Conservation (phyloP, 1,140 invertebrate genomes). For the Riptortus pedestris region DNA sequence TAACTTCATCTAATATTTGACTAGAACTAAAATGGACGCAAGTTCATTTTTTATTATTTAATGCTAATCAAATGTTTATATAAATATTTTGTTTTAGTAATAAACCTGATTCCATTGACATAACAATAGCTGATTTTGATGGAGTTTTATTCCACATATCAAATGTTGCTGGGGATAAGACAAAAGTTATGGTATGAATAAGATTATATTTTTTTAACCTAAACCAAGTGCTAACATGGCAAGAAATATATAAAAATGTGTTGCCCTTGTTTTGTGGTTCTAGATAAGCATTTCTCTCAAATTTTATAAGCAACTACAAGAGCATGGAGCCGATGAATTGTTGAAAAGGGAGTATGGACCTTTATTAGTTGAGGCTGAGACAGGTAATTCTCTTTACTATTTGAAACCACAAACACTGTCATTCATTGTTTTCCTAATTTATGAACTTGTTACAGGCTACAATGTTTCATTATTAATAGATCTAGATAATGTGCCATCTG, state of each 20-base stretch:
- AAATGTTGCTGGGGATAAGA: conserved; percentile 90
- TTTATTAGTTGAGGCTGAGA: conserved; percentile 69
- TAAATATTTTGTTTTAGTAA: conserved; percentile 50
- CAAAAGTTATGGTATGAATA: conserved; percentile 87
- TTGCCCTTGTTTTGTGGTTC: conserved; percentile 37
- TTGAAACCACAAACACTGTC: no score
- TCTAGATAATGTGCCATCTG: conserved; percentile 79
- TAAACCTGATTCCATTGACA: conserved; percentile 90
- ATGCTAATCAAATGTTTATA: no score
- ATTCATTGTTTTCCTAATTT: background rate
- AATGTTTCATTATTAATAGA: conserved; percentile 91
- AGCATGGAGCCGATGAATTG: conserved; percentile 94
- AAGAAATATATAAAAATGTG: no score
- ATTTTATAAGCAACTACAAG: conserved; percentile 96
- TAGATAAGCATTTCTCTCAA: conserved; percentile 96
- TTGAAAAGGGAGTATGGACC: conserved; percentile 84
- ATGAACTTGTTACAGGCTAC: conserved; percentile 52
- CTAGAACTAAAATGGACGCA: no score
- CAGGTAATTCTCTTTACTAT: conserved; percentile 48
- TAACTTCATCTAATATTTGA: no score
- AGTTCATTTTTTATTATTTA: no score
- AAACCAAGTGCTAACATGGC: background rate
- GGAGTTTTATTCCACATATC: conserved; percentile 97
- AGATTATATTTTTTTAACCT: background rate
- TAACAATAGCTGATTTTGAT: conserved; percentile 94